A percentile compares a stretch with the other conserved stretches of the same genome.
Conservation (phyloP, 1,140 invertebrate species). For the Aphelinus atriplicis region DNA sequence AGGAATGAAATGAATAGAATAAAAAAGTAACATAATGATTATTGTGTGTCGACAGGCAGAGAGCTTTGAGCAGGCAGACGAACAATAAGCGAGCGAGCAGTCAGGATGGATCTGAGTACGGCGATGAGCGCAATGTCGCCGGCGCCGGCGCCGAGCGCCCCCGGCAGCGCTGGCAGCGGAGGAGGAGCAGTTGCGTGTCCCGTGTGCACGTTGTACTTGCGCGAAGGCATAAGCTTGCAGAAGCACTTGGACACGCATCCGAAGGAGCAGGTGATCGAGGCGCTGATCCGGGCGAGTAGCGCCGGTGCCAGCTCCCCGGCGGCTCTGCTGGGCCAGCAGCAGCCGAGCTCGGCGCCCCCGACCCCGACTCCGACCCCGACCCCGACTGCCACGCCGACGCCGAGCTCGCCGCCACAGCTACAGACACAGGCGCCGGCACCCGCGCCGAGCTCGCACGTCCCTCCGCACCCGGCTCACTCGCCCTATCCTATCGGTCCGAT, state of each 20-base stretch:
- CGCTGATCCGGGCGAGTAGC: slow-evolving; percentile 70
- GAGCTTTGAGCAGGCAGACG: neutral
- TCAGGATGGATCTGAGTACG: slow-evolving; percentile 47
- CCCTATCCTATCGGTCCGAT: slow-evolving; percentile 48
- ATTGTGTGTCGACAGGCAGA: too few relatives aligned
- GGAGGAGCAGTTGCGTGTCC: slow-evolving; percentile 71
- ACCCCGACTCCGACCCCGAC: slow-evolving; percentile 35
- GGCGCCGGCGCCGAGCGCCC: neutral
- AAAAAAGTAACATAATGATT: too few relatives aligned
- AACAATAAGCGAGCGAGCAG: neutral
- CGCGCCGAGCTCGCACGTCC: slow-evolving; percentile 32
- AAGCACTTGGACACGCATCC: slow-evolving; percentile 84
- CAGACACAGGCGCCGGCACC: neutral
- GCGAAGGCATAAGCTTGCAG: slow-evolving; percentile 82
- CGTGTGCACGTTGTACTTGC: slow-evolving; percentile 82
- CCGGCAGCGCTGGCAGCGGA: slow-evolving; percentile 21
- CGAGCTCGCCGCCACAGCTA: slow-evolving; percentile 12
- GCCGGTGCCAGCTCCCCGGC: slow-evolving; percentile 52
- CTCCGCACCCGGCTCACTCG: slow-evolving; percentile 37
- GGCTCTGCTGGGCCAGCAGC: slow-evolving; percentile 24
- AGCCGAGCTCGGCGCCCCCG: slow-evolving; percentile 38
- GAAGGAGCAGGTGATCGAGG: slow-evolving; percentile 86
- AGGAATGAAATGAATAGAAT: too few relatives aligned
- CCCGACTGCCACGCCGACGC: slow-evolving; percentile 38
- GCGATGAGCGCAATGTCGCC: slow-evolving; percentile 31